Percentiles rank a stretch among this genome's conserved stretches.
phyloP scores from a whole-genome alignment of 2,797 vertebrate species.

The Capromys pilorides region DNA sequence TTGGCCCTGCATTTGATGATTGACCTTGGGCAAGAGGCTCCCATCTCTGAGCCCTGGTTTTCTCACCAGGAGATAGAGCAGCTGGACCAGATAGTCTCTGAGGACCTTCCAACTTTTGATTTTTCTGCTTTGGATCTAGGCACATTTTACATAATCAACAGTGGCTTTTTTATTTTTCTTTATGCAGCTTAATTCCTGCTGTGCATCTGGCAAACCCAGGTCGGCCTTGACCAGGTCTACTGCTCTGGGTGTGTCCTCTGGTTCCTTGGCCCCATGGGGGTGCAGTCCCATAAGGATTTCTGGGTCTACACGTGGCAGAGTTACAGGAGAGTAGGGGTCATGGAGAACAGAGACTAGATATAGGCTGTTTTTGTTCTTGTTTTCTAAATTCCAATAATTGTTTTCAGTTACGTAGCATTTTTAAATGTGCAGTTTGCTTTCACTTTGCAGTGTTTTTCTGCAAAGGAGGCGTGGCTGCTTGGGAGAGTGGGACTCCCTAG shows the following conservation, averaged over 20 bases:
- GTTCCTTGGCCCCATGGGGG: slow-evolving; percentile 49
- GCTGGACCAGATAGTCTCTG: slow-evolving; percentile 52
- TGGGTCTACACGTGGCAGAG: slow-evolving; percentile 23
- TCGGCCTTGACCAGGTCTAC: background rate
- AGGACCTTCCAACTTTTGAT: slow-evolving; percentile 61
- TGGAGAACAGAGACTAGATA: slow-evolving; percentile 40
- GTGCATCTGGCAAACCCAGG: slow-evolving; percentile 57
- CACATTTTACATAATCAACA: slow-evolving; percentile 65
- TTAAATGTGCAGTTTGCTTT: slow-evolving; percentile 28
- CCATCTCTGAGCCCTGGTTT: background rate
- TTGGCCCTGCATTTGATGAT: background rate
- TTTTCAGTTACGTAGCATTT: slow-evolving; percentile 67
- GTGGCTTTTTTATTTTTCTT: background rate
- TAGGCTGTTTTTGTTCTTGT: slow-evolving; percentile 74
- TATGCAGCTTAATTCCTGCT: slow-evolving; percentile 44
- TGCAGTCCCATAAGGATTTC: background rate
- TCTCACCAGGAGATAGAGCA: background rate
- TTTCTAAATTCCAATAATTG: slow-evolving; percentile 74
- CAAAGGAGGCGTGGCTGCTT: background rate
- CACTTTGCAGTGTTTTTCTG: slow-evolving; percentile 46
- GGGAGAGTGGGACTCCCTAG: background rate
- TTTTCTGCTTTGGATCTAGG: slow-evolving; percentile 66
- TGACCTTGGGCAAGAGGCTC: slow-evolving; percentile 29
- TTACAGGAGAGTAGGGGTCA: slow-evolving; percentile 58
- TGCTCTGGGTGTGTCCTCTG: slow-evolving; percentile 47